Base-by-base conservation (phyloP, 1,140 invertebrate species). In the Macrobrachium nipponense region DNA sequence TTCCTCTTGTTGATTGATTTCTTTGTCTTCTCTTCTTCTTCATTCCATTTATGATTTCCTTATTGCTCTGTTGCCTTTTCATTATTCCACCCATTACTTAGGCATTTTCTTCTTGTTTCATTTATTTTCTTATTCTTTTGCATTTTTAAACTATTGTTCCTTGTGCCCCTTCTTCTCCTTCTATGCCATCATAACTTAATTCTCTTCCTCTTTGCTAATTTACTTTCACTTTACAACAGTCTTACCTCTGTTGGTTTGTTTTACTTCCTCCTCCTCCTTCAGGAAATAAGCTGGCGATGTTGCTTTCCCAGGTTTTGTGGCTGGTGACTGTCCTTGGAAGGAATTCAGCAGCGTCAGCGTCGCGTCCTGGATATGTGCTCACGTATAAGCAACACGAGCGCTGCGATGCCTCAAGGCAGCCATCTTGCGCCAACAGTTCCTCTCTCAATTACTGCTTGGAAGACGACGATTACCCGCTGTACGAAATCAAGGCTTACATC, bases 401-500 rank as follows among this genome's bases (percentile, higher is more conserved):
- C 58, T 82, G 80, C 80, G 80, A 82, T 66, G 66, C 80, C 66
- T 72, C 66, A 20, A 60, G 20, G 6, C 66, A 88, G 15, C 89
- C 89, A 8, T 77, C 78, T 15, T 89, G 89, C 78, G 89, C 87
- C 15, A 58, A 60, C 61, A 82, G 82, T 61, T 51, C 36, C 17
- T 72, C 82, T 23, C 23, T 84, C 23, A 70, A 61, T 59, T 89
- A 83, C 85, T 89, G 89, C 80, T 60, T 89, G n/a, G 86, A 87
- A 15, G 89, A 89, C 72, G 75, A 84, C 72, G 87, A 90, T 20
- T 90, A 90, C 76, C 89, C 89, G n/a, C 80, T 86, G 36, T 80
- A 89, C 75, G 89, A 90, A 20, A 78, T 90, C 75, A 89, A 89
- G 78, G 75, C 80, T 59, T 88, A 88, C 80, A 73, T 82, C 80